Evolutionary conservation across 2,113 vertebrate genomes (phyloP).

Genomic region (Perca fluviatilis): DNA sequence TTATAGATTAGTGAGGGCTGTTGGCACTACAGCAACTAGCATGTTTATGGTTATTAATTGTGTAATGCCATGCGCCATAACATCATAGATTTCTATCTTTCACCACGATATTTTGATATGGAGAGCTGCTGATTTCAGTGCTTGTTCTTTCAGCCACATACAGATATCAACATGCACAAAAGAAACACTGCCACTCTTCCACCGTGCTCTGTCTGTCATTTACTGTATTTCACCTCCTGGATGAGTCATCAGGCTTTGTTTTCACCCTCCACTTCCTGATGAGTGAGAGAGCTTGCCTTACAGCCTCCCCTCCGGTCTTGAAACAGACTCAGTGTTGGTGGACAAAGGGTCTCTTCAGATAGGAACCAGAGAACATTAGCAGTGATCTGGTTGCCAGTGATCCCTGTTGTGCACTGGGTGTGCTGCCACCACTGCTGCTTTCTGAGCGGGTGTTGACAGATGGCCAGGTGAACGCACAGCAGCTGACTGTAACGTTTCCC

Average conservation of each 20-base stretch:
- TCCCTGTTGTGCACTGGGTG: slow-evolving; percentile 63
- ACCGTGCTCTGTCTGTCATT: slow-evolving; percentile 29
- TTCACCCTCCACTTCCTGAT: slow-evolving; percentile 51
- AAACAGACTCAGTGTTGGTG: slow-evolving; percentile 50
- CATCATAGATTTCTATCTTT: slow-evolving; percentile 42
- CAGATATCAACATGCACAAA: slow-evolving; percentile 37
- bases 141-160: slow-evolving; percentile 32
- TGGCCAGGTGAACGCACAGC: slow-evolving; percentile 68
- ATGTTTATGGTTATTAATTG: neutral
- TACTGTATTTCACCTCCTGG: slow-evolving; percentile 51
- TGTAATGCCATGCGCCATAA: slow-evolving; percentile 6
- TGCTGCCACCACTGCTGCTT: slow-evolving; percentile 50
- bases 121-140: slow-evolving; percentile 41
- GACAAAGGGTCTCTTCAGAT: slow-evolving; percentile 72
- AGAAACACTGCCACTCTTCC: slow-evolving; percentile 32
- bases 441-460: slow-evolving; percentile 72
- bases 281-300: slow-evolving; percentile 64
- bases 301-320: slow-evolving; percentile 39
- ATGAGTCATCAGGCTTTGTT: slow-evolving; percentile 57
- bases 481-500: slow-evolving; percentile 56
- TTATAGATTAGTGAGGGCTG: neutral
- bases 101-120: slow-evolving; percentile 22
- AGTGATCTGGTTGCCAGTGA: slow-evolving; percentile 63
- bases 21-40: neutral
- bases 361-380: slow-evolving; percentile 48